Evolutionary conservation across 2,797 vertebrate genomes (phyloP).

Genomic region (Hydrophis major): DNA sequence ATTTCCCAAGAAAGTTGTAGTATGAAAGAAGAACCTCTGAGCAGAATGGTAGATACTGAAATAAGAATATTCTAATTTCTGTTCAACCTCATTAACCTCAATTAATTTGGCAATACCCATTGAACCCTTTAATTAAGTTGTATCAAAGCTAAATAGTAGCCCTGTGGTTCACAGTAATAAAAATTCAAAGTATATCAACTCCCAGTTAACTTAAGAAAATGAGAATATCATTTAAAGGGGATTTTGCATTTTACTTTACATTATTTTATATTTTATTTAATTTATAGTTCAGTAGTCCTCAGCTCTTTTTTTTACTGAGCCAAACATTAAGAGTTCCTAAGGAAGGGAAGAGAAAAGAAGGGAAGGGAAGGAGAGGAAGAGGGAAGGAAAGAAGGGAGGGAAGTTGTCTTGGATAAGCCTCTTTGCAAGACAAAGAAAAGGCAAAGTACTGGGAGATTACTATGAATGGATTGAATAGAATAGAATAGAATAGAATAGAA

Average conservation of each 20-base stretch:
- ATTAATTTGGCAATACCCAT: neutral
- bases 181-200: neutral
- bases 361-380: too few species aligned
- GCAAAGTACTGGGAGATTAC: neutral
- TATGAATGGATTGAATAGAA: neutral
- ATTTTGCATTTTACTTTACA: neutral
- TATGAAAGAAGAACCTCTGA: neutral
- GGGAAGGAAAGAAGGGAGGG: too few species aligned
- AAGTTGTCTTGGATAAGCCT: neutral
- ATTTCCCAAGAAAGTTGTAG: neutral
- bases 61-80: neutral
- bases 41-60: neutral
- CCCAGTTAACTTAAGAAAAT: neutral
- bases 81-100: neutral
- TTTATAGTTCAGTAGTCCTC: neutral
- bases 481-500: too few species aligned
- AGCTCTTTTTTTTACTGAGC: neutral
- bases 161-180: neutral
- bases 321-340: neutral
- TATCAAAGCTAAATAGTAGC: neutral
- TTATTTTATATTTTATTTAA: neutral
- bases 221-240: neutral
- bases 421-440: neutral
- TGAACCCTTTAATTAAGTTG: neutral
- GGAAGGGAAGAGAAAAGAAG: neutral